Evolutionary conservation across 1,140 invertebrate species (phyloP).

Genomic region (Zaprionus gabonicus): DNA sequence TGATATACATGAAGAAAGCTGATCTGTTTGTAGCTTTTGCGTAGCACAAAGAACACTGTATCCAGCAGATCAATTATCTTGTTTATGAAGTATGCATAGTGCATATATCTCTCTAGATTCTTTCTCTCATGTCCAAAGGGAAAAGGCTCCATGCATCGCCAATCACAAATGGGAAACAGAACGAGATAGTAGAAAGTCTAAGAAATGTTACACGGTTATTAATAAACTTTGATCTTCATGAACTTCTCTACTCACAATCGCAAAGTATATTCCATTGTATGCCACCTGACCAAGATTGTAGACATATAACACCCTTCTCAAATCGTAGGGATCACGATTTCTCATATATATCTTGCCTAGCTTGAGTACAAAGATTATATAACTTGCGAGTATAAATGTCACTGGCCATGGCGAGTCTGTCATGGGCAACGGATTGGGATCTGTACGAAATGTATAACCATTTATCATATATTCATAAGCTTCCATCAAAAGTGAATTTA

Average conservation of each 20-base stretch:
- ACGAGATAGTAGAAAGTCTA: constrained; percentile 18
- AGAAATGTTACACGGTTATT: neutral
- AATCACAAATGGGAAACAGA: neutral
- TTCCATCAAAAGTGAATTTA: constrained; percentile 1
- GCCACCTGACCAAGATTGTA: constrained; percentile 61
- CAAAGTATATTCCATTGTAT: constrained; percentile 54
- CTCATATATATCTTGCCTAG: constrained; percentile 57
- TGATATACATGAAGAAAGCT: constrained; percentile 94
- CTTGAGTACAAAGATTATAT: constrained; percentile 64
- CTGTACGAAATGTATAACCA: constrained; percentile 16
- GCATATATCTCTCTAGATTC: neutral
- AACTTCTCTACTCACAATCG: constrained; percentile 38
- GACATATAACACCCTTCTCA: constrained; percentile 35
- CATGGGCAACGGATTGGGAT: constrained; percentile 51
- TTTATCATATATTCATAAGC: neutral
- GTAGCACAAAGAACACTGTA: constrained; percentile 93
- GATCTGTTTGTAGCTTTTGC: constrained; percentile 93
- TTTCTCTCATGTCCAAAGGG: constrained; percentile 31
- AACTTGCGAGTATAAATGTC: constrained; percentile 27
- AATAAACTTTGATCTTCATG: neutral
- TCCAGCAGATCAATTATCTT: constrained; percentile 87
- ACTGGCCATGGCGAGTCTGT: constrained; percentile 56
- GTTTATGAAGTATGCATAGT: constrained; percentile 50
- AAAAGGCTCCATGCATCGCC: constrained; percentile 8
- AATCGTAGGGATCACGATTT: constrained; percentile 57